These are phyloP conservation scores for Formica selysi DNA, from an alignment of 1,140 invertebrate genomes.

Conservation along the genomic window DNA sequence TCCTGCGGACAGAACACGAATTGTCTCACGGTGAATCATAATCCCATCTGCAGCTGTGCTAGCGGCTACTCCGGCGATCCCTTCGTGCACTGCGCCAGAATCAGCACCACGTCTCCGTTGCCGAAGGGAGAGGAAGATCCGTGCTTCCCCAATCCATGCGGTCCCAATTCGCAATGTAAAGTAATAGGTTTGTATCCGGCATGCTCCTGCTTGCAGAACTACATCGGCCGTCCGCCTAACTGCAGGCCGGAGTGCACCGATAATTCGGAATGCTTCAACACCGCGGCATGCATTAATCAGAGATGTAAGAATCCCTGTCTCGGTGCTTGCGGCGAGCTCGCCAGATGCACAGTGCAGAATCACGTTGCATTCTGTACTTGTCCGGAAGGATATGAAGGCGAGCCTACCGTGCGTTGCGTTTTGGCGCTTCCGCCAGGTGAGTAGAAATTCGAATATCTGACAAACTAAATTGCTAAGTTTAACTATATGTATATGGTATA, in stretches of 20 bases:
- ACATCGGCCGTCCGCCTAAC: slow-evolving; percentile 92
- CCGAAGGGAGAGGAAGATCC: slow-evolving; percentile 86
- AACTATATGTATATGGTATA: not conserved
- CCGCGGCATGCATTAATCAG: slow-evolving; percentile 92
- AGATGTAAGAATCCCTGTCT: slow-evolving; percentile 93
- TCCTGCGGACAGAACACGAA: slow-evolving; percentile 93
- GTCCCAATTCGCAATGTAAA: slow-evolving; percentile 92
- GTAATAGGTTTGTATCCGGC: slow-evolving; percentile 90
- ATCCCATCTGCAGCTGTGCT: slow-evolving; percentile 93
- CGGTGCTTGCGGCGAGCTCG: slow-evolving; percentile 91
- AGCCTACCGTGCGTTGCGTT: slow-evolving; percentile 90
- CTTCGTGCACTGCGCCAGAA: slow-evolving; percentile 89
- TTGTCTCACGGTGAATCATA: slow-evolving; percentile 94
- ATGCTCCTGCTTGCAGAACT: slow-evolving; percentile 92
- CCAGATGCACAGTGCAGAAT: slow-evolving; percentile 92
- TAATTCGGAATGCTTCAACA: slow-evolving; percentile 91
- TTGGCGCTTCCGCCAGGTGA: slow-evolving; percentile 84
- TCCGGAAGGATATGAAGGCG: slow-evolving; percentile 91
- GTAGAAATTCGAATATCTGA: slow-evolving; percentile 42
- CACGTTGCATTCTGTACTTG: slow-evolving; percentile 92
- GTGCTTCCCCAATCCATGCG: slow-evolving; percentile 92
- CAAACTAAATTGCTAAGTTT: not conserved
- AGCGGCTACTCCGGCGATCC: slow-evolving; percentile 93
- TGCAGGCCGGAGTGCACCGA: slow-evolving; percentile 93
- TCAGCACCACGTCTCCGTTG: slow-evolving; percentile 83